Conservation (phyloP, 2,888 invertebrate genomes). For the Diaprepes abbreviatus region DNA sequence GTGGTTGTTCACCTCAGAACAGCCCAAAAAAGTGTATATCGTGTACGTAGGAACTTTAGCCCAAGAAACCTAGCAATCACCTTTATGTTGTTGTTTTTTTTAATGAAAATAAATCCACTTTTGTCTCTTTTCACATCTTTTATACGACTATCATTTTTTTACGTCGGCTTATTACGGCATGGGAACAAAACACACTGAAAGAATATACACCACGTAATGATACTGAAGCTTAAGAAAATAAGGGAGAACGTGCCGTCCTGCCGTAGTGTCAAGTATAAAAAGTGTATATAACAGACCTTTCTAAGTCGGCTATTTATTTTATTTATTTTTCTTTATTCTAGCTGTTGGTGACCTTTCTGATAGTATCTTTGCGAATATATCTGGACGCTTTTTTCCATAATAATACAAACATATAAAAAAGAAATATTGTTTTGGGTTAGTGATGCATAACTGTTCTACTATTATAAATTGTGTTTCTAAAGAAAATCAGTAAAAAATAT, state of each 20-base stretch:
- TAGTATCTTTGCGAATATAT: not conserved
- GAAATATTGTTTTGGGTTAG: too few relatives aligned
- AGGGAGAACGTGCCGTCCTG: not conserved
- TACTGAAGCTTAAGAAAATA: constrained; percentile 10
- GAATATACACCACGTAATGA: constrained; percentile 18
- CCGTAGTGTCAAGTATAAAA: constrained; percentile 4
- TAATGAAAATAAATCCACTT: constrained; percentile 33
- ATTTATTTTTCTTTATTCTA: constrained; percentile 12
- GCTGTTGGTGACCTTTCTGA: not conserved
- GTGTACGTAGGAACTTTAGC: too few relatives aligned
- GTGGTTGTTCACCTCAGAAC: too few relatives aligned
- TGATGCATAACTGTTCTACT: too few relatives aligned
- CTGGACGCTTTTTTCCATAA: too few relatives aligned
- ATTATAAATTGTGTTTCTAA: too few relatives aligned
- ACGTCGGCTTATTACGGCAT: constrained; percentile 16
- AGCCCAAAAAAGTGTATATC: too few relatives aligned
- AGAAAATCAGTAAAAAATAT: too few relatives aligned
- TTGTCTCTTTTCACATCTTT: constrained; percentile 10
- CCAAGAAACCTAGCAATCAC: too few relatives aligned
- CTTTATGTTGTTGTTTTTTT: not conserved
- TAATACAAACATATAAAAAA: too few relatives aligned
- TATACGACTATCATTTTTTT: constrained; percentile 22
- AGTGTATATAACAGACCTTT: not conserved
- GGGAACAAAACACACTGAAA: constrained; percentile 18
- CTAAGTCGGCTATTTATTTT: constrained; percentile 15